Evolutionary conservation across 2,113 vertebrate species (phyloP), one percentile per base, ranked within the genome.

Genomic region (Oncorhynchus keta): DNA sequence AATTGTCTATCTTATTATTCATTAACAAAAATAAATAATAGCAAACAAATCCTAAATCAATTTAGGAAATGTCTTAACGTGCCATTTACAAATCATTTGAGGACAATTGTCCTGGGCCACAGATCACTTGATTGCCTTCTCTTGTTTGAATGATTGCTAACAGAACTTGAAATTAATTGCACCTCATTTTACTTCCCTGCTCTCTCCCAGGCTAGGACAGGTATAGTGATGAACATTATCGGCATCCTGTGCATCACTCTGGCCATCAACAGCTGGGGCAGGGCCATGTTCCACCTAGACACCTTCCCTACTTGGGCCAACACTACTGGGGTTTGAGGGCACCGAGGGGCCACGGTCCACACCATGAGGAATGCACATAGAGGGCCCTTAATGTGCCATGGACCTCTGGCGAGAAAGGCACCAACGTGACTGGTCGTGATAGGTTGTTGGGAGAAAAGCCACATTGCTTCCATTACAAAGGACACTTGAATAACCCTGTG

Each of bases 181-280:
- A 62, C 28, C 73, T 72, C 39, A 45, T 45, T 45, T 45, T 45
- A 45, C 39, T 45, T 45, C 8, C 39, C 39, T 11, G 2, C 20
- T 48, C 0, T 85, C 75, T 81, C 84, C 68, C 89, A 99, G 98
- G 93, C 95, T 76, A 97, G 87, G 84, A 81, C 94, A 14, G 98
- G 98, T 74, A 76, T 97, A 14, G 79, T 97, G 62, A 95, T 99
- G 96, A 99, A 99, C 83, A 73, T 99, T 72, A 96, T 99, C 30
- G 96, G 95, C 39, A 89, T 99, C 80, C 18, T 94, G 22, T 96
- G 95, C 77, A 90, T 95, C 64, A 95, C 95, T 3, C 62, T 99
- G 89, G 93, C 97, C 9, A 94, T 99, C 86, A 99, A 99, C 93
- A 98, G 90, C 62, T 99, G 97, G 97, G 98, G 96, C 51, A 93